Percentiles rank a stretch among this genome's conserved stretches.
These are phyloP conservation scores for Pachypeltis micranthus DNA, from an alignment of 1,140 invertebrate species.

Conservation along the genomic window DNA sequence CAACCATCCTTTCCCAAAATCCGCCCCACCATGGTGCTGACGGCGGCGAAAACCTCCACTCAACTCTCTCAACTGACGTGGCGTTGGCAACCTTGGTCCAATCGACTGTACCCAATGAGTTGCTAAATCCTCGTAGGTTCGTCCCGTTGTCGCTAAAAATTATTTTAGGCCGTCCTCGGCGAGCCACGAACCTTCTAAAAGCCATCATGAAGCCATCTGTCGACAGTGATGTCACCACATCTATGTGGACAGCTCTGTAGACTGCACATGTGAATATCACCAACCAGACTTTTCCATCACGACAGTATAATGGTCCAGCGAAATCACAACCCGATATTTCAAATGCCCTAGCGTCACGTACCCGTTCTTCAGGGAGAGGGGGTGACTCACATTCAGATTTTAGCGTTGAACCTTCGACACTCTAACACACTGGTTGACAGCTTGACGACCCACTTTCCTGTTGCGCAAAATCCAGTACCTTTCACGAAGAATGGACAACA, in stretches of 20 bases:
- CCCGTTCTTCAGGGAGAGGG: constrained; percentile 16
- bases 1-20: constrained; percentile 34
- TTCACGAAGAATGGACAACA: neutral
- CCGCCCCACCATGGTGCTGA: constrained; percentile 36
- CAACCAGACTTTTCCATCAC: constrained; percentile 29
- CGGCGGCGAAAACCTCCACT: constrained; percentile 33
- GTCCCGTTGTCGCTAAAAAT: constrained; percentile 37
- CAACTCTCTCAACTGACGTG: constrained; percentile 19
- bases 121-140: constrained; percentile 30
- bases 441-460: constrained; percentile 12
- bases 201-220: constrained; percentile 8
- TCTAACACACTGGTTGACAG: constrained; percentile 13
- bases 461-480: neutral
- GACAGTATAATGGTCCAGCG: constrained; percentile 24
- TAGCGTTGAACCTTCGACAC: constrained; percentile 16
- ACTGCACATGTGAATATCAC: constrained; percentile 33
- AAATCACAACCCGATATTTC: constrained; percentile 26
- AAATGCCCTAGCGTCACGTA: constrained; percentile 17
- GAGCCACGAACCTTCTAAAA: constrained; percentile 32
- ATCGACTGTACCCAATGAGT: constrained; percentile 22
- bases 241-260: constrained; percentile 18
- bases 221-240: constrained; percentile 28
- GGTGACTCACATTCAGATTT: constrained; percentile 15
- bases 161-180: constrained; percentile 29
- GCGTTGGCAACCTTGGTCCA: constrained; percentile 22